A percentile compares a stretch with the other conserved stretches of the same genome.
Conservation (phyloP, 2,113 vertebrate species). For the Sander vitreus region DNA sequence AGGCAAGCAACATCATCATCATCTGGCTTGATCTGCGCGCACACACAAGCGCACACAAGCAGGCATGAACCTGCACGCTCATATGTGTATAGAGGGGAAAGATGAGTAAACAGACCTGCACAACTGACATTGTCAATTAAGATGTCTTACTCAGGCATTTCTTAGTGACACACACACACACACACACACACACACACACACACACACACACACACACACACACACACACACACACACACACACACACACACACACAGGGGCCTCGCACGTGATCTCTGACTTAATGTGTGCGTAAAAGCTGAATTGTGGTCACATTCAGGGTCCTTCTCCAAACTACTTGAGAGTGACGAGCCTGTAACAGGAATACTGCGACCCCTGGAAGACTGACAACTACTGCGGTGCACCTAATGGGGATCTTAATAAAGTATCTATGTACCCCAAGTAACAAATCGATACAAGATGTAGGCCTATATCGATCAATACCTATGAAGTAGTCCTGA, state of each 20-base stretch:
- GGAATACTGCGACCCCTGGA: constrained; percentile 56
- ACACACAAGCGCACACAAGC: background rate
- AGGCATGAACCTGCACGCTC: background rate
- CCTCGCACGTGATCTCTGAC: constrained; percentile 26
- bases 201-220: background rate
- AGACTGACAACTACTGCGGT: constrained; percentile 65
- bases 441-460: constrained; percentile 73
- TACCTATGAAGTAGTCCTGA: constrained; percentile 72
- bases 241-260: background rate
- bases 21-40: background rate
- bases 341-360: constrained; percentile 47
- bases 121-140: constrained; percentile 26
- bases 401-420: constrained; percentile 75
- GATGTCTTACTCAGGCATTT: constrained; percentile 17
- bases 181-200: background rate
- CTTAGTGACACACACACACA: background rate
- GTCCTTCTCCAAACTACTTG: constrained; percentile 40
- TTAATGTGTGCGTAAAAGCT: constrained; percentile 30
- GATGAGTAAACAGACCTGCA: constrained; percentile 32
- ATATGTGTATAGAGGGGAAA: background rate
- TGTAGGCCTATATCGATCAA: constrained; percentile 68
- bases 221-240: background rate
- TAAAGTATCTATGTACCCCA: constrained; percentile 75
- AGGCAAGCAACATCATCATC: background rate
- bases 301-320: constrained; percentile 25